A percentile compares a stretch with the other conserved stretches of the same genome.
These are phyloP conservation scores for Hypomesus transpacificus DNA, from an alignment of 2,113 vertebrate species.

Conservation along the genomic window DNA sequence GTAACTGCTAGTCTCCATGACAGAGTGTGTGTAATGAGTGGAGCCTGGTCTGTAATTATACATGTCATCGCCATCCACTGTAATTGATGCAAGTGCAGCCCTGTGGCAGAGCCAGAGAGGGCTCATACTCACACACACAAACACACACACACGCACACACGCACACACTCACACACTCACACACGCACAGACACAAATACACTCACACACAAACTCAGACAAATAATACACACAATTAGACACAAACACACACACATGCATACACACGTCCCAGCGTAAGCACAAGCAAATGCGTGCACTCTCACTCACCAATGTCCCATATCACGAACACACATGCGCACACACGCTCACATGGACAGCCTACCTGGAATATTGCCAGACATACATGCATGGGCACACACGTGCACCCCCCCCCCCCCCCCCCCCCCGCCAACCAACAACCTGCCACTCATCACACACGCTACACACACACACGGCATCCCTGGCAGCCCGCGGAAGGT, in stretches of 20 bases:
- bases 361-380: too few relatives aligned
- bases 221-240: constrained; percentile 5
- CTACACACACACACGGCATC: constrained; percentile 31
- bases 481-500: constrained; percentile 43
- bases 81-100: constrained; percentile 82
- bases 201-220: constrained; percentile 4
- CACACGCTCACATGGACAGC: too few relatives aligned
- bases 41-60: constrained; percentile 83
- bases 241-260: background rate
- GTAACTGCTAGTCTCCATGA: constrained; percentile 68
- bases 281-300: background rate
- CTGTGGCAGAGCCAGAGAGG: constrained; percentile 56
- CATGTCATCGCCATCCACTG: constrained; percentile 81
- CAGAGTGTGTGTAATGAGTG: constrained; percentile 80
- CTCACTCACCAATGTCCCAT: background rate
- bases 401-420: too few relatives aligned
- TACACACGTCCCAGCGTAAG: background rate
- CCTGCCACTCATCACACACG: too few relatives aligned
- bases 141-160: background rate
- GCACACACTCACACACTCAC: constrained; percentile 19
- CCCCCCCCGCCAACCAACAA: too few relatives aligned
- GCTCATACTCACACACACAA: constrained; percentile 26
- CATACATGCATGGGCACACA: too few relatives aligned
- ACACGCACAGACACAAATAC: constrained; percentile 16
- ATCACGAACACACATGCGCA: background rate